These are phyloP conservation scores for Raja brachyura DNA, from an alignment of 2,113 vertebrate genomes.

Conservation along the genomic window DNA sequence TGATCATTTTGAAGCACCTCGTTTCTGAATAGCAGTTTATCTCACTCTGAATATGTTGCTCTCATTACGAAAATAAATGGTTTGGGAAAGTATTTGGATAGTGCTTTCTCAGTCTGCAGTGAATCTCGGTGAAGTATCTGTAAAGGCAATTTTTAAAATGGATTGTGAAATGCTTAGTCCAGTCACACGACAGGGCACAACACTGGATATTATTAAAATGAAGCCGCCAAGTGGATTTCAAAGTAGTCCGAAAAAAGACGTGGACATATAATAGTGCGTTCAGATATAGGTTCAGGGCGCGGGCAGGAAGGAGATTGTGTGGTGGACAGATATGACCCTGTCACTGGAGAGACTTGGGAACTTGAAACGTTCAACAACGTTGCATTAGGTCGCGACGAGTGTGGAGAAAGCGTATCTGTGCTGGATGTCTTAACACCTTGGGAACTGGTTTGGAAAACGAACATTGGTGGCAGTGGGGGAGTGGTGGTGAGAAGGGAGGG, in stretches of 20 bases:
- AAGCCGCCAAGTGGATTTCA: neutral
- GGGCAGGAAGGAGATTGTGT: too few relatives aligned
- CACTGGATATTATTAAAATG: neutral
- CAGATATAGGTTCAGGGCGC: neutral
- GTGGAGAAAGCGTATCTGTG: neutral
- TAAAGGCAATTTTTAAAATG: neutral
- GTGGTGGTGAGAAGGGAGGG: too few relatives aligned
- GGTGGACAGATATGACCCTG: neutral
- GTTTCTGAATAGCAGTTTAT: neutral
- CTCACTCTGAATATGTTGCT: neutral
- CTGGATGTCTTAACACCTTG: neutral
- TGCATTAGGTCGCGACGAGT: neutral
- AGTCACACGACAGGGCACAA: too few relatives aligned
- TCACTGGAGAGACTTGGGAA: neutral
- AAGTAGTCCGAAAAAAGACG: neutral
- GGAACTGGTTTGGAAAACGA: too few relatives aligned
- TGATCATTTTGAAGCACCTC: neutral
- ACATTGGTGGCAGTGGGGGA: too few relatives aligned
- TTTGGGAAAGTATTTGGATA: neutral
- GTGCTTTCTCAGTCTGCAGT: neutral
- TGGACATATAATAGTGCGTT: neutral
- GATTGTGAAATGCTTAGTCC: neutral
- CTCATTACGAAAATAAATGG: neutral
- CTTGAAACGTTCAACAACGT: neutral
- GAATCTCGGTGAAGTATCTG: neutral